Evolutionary conservation across 2,797 vertebrate genomes (phyloP), one percentile per base, ranked within the genome.

Genomic region (Sebastiscus albofasciatus): DNA sequence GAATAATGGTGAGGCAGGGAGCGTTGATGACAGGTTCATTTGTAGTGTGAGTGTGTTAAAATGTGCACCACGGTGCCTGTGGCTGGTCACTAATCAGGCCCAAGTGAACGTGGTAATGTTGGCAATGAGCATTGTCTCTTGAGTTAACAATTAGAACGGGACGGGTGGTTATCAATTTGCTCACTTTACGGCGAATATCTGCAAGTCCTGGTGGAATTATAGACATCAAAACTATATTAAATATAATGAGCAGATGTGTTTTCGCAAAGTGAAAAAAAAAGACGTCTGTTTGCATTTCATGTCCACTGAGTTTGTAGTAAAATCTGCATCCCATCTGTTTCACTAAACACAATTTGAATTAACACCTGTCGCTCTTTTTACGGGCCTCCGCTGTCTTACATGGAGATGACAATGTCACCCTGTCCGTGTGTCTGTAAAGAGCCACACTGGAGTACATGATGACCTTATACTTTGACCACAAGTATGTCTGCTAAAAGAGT

Each of bases 321-420:
- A 86, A 72, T 61, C 67, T 77, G 39, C 71, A 29, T 67, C 68
- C 86, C 86, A 87, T 90, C 87, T 90, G 90, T 84, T 88, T 79
- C 26, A 39, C 68, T 73, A 5, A 83, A 72, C 68, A 56, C 77
- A 31, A 24, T 66, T 77, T 78, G 67, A 82, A 75, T 85, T 42
- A 86, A 78, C 89, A 88, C 77, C 82, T 87, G 87, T 77, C 83
- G 49, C 56, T 75, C 34, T 72, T 59, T 65, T 55, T 27, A 16
- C 27, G 22, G 12, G 34, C 16, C n/a, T 29, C 20, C 12, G 3
- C 58, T 22, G 52, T 16, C 39, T 42, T 29, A 33, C 13, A 18
- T 26, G 3, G 18, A 24, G 55, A 59, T 29, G 27, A 10, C 33
- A 33, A 8, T 33, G 13, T 61, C 13, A 39, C 16, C 26, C 13